phyloP scores from a whole-genome alignment of 1,140 invertebrate species.

The Rhynchophorus ferrugineus region DNA sequence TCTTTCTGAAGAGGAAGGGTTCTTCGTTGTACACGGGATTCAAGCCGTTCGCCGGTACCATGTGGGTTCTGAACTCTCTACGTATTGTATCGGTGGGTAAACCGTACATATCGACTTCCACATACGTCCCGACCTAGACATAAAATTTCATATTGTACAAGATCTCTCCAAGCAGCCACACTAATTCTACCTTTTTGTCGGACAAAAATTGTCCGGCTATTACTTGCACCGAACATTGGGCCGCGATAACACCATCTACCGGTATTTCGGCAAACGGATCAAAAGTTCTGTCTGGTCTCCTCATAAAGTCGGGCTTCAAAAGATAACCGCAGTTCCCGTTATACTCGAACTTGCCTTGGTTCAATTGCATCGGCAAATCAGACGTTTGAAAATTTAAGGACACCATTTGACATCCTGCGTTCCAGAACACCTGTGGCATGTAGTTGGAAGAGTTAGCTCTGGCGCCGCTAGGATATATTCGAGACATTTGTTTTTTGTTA shows the following conservation, averaged over 20 bases:
- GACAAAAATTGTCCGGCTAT: slow-evolving; percentile 99
- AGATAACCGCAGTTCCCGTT: slow-evolving; percentile 95
- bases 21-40: slow-evolving; percentile 99
- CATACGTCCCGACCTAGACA: slow-evolving; percentile 79
- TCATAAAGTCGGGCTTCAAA: slow-evolving; percentile 99
- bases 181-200: slow-evolving; percentile 78
- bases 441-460: slow-evolving; percentile 99
- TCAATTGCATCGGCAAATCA: slow-evolving; percentile 98
- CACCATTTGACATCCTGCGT: slow-evolving; percentile 94
- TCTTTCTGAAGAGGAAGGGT: slow-evolving; percentile 95
- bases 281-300: slow-evolving; percentile 89
- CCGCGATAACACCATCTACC: slow-evolving; percentile 98
- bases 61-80: slow-evolving; percentile 93
- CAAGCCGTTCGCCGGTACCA: slow-evolving; percentile 93
- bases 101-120: slow-evolving; percentile 99
- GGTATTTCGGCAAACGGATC: slow-evolving; percentile 99
- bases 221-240: slow-evolving; percentile 93
- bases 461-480: slow-evolving; percentile 98
- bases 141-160: neutral
- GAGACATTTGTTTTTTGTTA: slow-evolving; percentile 97
- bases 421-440: slow-evolving; percentile 97
- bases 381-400: slow-evolving; percentile 99
- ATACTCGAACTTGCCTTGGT: slow-evolving; percentile 99
- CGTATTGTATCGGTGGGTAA: slow-evolving; percentile 97
- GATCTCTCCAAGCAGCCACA: neutral